Evolutionary conservation across 2,797 vertebrate species (phyloP).

Genomic region (Pristis pectinata): DNA sequence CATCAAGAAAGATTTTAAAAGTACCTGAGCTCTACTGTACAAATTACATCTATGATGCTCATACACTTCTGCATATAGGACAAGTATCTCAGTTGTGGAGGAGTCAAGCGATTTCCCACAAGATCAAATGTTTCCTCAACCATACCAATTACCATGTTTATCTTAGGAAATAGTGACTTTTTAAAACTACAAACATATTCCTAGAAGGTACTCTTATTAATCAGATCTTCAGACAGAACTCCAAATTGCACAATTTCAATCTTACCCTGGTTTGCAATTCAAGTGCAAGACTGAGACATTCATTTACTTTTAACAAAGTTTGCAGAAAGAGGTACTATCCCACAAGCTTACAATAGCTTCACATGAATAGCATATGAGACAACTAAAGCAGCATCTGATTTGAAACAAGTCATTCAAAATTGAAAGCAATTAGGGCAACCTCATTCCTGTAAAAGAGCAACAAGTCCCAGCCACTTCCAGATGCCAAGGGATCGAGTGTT

Average conservation of each 20-base stretch:
- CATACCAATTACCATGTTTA: neutral
- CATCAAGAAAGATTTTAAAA: no score
- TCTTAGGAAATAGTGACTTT: neutral
- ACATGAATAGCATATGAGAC: neutral
- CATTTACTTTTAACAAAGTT: no score
- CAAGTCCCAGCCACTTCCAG: no score
- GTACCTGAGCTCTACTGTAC: no score
- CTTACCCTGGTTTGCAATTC: neutral
- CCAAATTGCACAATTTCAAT: neutral
- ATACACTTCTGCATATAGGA: neutral
- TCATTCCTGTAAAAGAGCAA: no score
- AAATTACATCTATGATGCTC: no score
- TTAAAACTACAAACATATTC: neutral
- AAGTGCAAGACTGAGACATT: no score
- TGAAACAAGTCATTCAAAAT: neutral
- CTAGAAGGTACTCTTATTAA: neutral
- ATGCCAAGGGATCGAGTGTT: no score
- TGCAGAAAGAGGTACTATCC: no score
- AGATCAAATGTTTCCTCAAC: neutral
- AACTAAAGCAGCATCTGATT: neutral
- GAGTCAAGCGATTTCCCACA: neutral
- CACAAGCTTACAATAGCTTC: neutral
- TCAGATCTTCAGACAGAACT: neutral
- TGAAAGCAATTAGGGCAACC: no score
- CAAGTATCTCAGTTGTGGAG: no score